Base-by-base conservation (phyloP, 2,797 vertebrate genomes). In the Knipowitschia caucasica region DNA sequence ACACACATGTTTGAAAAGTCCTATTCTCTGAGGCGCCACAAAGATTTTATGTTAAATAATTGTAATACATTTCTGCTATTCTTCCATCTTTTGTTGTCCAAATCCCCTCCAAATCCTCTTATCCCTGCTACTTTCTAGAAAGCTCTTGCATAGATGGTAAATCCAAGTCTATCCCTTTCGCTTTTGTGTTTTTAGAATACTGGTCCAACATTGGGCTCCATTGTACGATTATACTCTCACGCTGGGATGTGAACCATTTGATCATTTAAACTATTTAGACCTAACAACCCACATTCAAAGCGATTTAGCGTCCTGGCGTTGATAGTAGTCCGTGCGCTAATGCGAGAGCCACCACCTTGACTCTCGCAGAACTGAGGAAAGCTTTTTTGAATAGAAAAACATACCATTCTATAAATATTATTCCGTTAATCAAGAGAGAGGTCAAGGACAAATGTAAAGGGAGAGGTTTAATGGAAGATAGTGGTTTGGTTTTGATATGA, bases 21-120 rank as follows among this genome's bases (percentile, higher is more conserved):
- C 33, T 49, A 54, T 65, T 56, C 5, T 18, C 54, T 15, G 58
- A 15, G 8, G 31, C 51, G 60, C 67, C 53, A 58, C 52, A 38
- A 21, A 62, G 45, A 55, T 58, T 61, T 80, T 59, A 76, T 73
- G 73, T 64, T 73, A 52, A 67, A 78, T 26, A 64, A 78, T 53
- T 70, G 50, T 78, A 66, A 74, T 56, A 60, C 68, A 64, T 44
- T 53, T 50, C 71, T 74, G 71, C 44, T 55, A 44, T 73, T 76
- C 76, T 78, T 57, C 27, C 36, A 64, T 76, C 73, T 68, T 84
- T 80, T 83, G 76, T 75, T 75, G 69, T 46, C 52, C 54, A 81
- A 85, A 85, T 81, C 78, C 81, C 42, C 67, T 71, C 11, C 44
- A 79, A 88, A 85, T 83, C 77, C 76, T 82, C 72, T 83, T 83